Conservation (phyloP, 2,797 vertebrate species). For the Myotis findleyi region DNA sequence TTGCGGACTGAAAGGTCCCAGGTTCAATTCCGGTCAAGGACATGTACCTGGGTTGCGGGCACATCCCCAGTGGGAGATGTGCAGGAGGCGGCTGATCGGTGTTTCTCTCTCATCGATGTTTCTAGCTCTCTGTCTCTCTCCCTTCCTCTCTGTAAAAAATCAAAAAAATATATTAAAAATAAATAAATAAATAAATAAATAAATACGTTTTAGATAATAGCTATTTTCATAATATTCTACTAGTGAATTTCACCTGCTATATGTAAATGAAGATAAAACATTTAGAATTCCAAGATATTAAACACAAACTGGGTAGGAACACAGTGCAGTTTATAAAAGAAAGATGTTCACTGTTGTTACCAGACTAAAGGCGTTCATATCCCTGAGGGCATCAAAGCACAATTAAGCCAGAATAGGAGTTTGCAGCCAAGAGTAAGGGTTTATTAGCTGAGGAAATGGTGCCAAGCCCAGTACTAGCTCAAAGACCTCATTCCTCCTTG, state of each 20-base stretch:
- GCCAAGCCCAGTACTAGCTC: background rate
- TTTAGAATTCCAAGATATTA: background rate
- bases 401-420: background rate
- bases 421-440: background rate
- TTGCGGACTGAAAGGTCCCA: no score
- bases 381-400: background rate
- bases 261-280: background rate
- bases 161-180: no score
- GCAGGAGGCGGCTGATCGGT: no score
- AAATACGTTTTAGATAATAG: conserved; percentile 3
- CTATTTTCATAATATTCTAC: background rate
- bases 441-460: background rate
- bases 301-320: background rate
- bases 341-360: background rate
- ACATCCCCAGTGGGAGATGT: no score
- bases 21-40: no score
- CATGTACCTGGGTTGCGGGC: no score
- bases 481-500: background rate
- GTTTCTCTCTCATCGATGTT: no score
- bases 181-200: background rate
- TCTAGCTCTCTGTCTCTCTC: no score
- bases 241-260: background rate
- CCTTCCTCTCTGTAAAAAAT: no score
- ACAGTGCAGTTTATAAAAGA: background rate
- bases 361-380: background rate